These are phyloP conservation scores for Solea senegalensis DNA, from an alignment of 2,113 vertebrate species.

Conservation along the genomic window DNA sequence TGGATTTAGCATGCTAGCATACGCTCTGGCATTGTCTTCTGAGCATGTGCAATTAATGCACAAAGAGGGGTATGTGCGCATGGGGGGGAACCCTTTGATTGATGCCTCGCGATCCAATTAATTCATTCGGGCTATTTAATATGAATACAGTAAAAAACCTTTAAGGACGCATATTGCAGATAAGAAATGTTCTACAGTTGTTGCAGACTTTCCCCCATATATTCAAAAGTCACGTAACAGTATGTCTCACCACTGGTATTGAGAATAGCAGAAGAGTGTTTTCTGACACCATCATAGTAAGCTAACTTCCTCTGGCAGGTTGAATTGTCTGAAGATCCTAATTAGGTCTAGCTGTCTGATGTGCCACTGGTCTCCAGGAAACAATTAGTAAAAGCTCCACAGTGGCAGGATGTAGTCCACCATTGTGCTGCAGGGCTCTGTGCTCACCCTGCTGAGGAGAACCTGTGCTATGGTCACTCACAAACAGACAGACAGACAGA, in stretches of 20 bases:
- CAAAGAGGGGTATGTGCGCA: too few species aligned
- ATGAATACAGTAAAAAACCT: too few species aligned
- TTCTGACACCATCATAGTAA: constrained; percentile 13
- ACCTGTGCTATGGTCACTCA: constrained; percentile 26
- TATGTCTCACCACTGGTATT: neutral
- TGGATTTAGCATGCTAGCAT: too few species aligned
- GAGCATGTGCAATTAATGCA: too few species aligned
- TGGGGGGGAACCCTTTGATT: too few species aligned
- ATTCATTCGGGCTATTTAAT: too few species aligned
- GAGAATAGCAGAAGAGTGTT: neutral
- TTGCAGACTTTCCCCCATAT: neutral
- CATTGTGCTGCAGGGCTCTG: constrained; percentile 40
- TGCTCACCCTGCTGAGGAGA: constrained; percentile 50
- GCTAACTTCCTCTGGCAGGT: constrained; percentile 51
- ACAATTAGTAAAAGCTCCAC: constrained; percentile 65
- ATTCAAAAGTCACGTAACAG: neutral
- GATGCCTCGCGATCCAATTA: too few species aligned
- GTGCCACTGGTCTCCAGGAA: constrained; percentile 64
- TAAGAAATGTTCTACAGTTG: too few species aligned
- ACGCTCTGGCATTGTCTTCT: too few species aligned
- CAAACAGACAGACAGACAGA: neutral
- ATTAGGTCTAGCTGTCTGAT: constrained; percentile 64
- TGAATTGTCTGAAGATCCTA: constrained; percentile 57
- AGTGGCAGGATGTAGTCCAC: constrained; percentile 60
- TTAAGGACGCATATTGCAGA: too few species aligned